A percentile compares a stretch with the other conserved stretches of the same genome.
Conservation (phyloP, 2,113 vertebrate species). For the Heloderma charlesbogerti region DNA sequence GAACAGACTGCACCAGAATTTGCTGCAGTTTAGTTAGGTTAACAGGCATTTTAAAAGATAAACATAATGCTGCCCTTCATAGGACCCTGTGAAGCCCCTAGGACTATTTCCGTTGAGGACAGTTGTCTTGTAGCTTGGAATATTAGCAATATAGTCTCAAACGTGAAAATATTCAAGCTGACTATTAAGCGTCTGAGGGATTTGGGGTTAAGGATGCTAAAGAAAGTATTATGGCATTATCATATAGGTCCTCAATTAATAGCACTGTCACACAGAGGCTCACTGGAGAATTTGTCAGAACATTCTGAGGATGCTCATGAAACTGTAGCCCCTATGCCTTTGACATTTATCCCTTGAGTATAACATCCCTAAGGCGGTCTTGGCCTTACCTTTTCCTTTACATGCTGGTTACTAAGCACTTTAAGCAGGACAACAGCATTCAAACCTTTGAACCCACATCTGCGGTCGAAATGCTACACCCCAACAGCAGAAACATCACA, state of each 20-base stretch:
- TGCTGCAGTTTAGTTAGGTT: not conserved
- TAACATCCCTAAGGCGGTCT: too few species aligned
- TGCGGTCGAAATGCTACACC: too few species aligned
- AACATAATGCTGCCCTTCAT: not conserved
- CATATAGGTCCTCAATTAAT: not conserved
- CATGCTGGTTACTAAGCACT: too few species aligned
- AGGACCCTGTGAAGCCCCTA: not conserved
- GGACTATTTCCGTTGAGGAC: not conserved
- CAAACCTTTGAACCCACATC: too few species aligned
- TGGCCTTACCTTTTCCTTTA: too few species aligned
- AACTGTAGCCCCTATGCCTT: conserved; percentile 46
- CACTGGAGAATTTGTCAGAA: not conserved
- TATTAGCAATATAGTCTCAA: not conserved
- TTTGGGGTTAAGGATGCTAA: not conserved
- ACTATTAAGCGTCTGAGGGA: not conserved
- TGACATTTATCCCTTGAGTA: not conserved
- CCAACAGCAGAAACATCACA: too few species aligned
- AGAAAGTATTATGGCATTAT: not conserved
- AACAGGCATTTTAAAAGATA: not conserved
- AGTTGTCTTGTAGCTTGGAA: not conserved
- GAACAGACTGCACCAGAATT: too few species aligned
- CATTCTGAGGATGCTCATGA: conserved; percentile 29
- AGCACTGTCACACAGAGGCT: not conserved
- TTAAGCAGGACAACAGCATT: too few species aligned
- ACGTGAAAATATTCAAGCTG: not conserved